Base-by-base conservation (phyloP, 2,113 vertebrate genomes). In the Sinocyclocheilus grahami region DNA sequence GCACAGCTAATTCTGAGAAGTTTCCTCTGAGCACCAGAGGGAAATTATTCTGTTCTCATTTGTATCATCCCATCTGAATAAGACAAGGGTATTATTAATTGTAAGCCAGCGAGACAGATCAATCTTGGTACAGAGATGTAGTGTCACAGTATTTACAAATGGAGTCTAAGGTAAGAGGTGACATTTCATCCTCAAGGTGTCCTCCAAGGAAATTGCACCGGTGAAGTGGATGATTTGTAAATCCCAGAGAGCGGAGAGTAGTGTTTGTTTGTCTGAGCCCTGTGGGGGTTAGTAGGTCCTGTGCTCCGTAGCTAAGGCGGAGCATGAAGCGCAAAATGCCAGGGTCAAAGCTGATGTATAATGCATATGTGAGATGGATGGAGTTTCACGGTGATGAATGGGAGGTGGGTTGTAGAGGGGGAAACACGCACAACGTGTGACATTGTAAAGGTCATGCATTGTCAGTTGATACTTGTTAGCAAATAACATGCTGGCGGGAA, bases 301-400 rank as follows among this genome's bases (percentile, higher is more conserved):
- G 60, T 33, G 48, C 24, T 12, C 62, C 2, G 46, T 42, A 82
- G 42, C 85, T 39, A 48, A 84, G 82, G 42, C 18, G 78, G 24
- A 55, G 55, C 22, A 14, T 78, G 14, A 51, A 53, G 51, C 65
- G 39, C 30, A 78, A 86, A 89, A 85, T 82, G 78, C 51, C 84
- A 85, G 82, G 82, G 39, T 86, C 77, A 55, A 42, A 55, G 46
- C 27, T 85, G 51, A 86, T 85, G 51, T 82, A 89, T 88, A 86
- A 88, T 82, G 53, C 55, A 86, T 78, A 20, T 82, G 55, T 69
- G 78, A 72, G 60, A 79, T 62, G 72, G 53, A 63, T 76, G 71
- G 81, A 81, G 69, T 82, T 82, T 76, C 86, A 81, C 24, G 0
- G 10, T 80, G 75, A 37, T 71, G 81, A 58, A 83, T 72, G 48